Percentiles rank a stretch among this genome's conserved stretches.
Conservation (phyloP, 2,113 vertebrate species). For the Suricata suricatta region DNA sequence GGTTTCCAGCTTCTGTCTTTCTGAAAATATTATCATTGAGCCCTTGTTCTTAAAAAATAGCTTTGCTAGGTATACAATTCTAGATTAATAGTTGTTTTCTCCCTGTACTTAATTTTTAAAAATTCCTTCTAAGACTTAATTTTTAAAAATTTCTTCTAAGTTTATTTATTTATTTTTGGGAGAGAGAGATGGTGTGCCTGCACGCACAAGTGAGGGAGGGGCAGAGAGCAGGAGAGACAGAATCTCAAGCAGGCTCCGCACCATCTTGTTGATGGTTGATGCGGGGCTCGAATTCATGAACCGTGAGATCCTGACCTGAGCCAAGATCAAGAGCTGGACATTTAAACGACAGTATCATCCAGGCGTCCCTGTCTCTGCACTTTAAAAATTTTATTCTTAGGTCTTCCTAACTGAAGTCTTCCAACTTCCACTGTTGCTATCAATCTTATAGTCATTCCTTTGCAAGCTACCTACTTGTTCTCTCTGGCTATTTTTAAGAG, state of each 20-base stretch:
- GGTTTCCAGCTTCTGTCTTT: neutral
- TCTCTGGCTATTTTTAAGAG: neutral
- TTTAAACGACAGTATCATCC: too few species aligned
- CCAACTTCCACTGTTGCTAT: neutral
- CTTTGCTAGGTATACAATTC: neutral
- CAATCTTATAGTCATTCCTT: neutral
- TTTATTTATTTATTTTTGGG: too few species aligned
- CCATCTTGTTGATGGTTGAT: too few species aligned
- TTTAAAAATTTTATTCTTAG: neutral
- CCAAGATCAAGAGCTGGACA: too few species aligned
- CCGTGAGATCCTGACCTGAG: too few species aligned
- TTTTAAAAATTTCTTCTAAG: too few species aligned
- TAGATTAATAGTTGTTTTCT: neutral
- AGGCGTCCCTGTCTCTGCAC: neutral
- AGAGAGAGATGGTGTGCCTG: too few species aligned
- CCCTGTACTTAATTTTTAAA: neutral
- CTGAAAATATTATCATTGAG: neutral
- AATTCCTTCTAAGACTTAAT: neutral
- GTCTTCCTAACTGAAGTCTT: neutral
- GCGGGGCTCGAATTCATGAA: too few species aligned
- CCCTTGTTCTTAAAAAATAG: neutral
- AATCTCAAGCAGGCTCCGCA: too few species aligned
- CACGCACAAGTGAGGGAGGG: too few species aligned
- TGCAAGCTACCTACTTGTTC: neutral
- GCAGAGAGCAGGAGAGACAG: too few species aligned